phyloP scores from a whole-genome alignment of 2,113 vertebrate genomes.

The Cichladusa arquata region DNA sequence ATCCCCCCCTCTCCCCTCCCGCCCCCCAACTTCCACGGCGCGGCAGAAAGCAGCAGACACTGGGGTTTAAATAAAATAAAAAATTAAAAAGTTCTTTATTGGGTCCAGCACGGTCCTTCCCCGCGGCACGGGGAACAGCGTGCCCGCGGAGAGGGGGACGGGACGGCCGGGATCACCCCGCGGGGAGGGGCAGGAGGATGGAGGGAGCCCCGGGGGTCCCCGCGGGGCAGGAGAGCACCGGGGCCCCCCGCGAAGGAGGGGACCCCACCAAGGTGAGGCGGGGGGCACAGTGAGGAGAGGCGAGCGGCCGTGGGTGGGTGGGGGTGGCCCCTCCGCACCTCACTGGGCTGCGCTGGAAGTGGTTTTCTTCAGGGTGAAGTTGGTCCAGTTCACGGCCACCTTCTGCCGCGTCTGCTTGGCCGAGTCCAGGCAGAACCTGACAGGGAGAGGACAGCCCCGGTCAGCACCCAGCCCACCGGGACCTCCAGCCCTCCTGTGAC shows the following conservation, averaged over 20 bases:
- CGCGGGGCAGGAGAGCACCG: neutral
- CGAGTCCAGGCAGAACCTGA: slow-evolving; percentile 97
- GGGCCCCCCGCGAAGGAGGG: neutral
- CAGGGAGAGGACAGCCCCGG: neutral
- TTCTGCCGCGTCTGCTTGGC: slow-evolving; percentile 98
- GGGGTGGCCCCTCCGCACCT: slow-evolving; percentile 56
- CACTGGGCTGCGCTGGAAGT: slow-evolving; percentile 94
- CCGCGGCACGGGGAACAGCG: neutral
- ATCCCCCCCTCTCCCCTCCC: rapidly evolving
- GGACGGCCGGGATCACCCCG: slow-evolving; percentile 23
- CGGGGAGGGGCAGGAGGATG: neutral
- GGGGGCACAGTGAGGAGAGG: slow-evolving; percentile 49
- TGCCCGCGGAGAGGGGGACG: neutral
- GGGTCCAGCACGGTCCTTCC: slow-evolving; percentile 64
- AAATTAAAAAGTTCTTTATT: slow-evolving; percentile 76
- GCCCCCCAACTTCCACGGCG: rapidly evolving
- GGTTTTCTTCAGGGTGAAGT: slow-evolving; percentile 98
- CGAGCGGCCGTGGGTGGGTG: neutral
- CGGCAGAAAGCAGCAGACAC: slow-evolving; percentile 45
- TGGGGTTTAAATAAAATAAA: slow-evolving; percentile 72
- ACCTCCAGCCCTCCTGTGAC: neutral
- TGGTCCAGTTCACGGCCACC: slow-evolving; percentile 98
- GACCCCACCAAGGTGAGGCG: neutral
- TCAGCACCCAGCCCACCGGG: slow-evolving; percentile 4
- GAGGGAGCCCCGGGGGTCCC: neutral